Evolutionary conservation across 2,888 invertebrate species (phyloP).

Genomic region (Opisthograptis luteolata): DNA sequence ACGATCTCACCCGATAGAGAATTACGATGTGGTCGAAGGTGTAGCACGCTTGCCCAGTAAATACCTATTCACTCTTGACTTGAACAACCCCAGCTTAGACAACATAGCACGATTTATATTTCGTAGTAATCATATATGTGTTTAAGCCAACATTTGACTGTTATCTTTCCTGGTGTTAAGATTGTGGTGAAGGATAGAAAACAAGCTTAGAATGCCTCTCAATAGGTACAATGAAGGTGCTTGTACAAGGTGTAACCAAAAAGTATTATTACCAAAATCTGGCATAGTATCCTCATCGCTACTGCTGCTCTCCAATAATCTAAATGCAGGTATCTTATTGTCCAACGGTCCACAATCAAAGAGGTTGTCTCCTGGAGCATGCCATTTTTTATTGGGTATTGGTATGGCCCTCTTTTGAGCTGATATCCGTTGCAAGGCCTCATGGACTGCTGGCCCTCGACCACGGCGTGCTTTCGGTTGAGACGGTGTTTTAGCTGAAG

Average conservation of each 20-base stretch:
- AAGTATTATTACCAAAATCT: slow-evolving; percentile 64
- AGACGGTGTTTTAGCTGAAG: slow-evolving; percentile 53
- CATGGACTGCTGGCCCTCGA: slow-evolving; percentile 80
- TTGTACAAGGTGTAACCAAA: background rate
- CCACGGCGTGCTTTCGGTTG: slow-evolving; percentile 67
- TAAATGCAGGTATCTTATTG: slow-evolving; percentile 57
- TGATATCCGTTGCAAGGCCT: slow-evolving; percentile 85
- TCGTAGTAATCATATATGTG: too few relatives aligned
- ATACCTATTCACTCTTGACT: too few relatives aligned
- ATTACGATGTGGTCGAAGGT: too few relatives aligned
- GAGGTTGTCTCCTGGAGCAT: slow-evolving; percentile 77
- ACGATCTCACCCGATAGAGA: too few relatives aligned
- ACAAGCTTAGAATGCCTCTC: too few relatives aligned
- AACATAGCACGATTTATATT: too few relatives aligned
- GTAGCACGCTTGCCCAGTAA: too few relatives aligned
- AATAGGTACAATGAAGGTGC: background rate
- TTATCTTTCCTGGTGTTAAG: too few relatives aligned
- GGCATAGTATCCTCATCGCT: slow-evolving; percentile 77
- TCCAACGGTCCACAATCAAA: slow-evolving; percentile 74
- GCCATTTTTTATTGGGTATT: slow-evolving; percentile 69
- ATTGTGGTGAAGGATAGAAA: too few relatives aligned
- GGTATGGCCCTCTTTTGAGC: slow-evolving; percentile 58
- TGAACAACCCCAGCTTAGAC: too few relatives aligned
- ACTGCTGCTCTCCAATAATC: slow-evolving; percentile 68
- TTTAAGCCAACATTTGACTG: too few relatives aligned